Evolutionary conservation across 2,113 vertebrate genomes (phyloP).

Genomic region (Oenanthe melanoleuca): DNA sequence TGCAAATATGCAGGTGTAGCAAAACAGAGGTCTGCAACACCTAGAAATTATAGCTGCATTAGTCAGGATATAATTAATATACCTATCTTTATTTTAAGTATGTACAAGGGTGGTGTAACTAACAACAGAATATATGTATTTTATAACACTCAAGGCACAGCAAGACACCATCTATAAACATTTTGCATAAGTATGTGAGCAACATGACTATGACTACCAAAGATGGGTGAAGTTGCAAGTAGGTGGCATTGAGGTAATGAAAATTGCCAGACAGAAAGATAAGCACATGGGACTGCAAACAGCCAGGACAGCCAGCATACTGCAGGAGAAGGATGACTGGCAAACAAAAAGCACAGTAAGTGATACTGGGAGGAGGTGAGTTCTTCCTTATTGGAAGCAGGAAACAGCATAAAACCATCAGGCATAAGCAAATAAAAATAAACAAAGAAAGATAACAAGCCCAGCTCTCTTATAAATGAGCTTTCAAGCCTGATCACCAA

Average conservation of each 20-base stretch:
- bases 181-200: not conserved
- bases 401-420: not conserved
- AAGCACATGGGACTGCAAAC: not conserved
- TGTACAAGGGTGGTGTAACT: not conserved
- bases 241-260: not conserved
- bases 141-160: not conserved
- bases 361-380: not conserved
- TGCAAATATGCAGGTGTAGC: not conserved
- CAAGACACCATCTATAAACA: not conserved
- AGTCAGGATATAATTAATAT: not conserved
- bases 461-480: not conserved
- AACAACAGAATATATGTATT: not conserved
- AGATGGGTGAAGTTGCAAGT: not conserved
- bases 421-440: not conserved
- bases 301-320: not conserved
- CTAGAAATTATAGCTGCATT: not conserved
- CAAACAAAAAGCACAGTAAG: not conserved
- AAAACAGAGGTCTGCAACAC: not conserved
- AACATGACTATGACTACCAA: not conserved
- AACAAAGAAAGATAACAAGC: not conserved
- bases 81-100: not conserved
- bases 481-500: not conserved
- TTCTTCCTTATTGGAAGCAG: not conserved
- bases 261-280: not conserved
- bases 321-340: no score